Base-by-base conservation (phyloP, 2,888 invertebrate species). In the Rhaphigaster nebulosa region DNA sequence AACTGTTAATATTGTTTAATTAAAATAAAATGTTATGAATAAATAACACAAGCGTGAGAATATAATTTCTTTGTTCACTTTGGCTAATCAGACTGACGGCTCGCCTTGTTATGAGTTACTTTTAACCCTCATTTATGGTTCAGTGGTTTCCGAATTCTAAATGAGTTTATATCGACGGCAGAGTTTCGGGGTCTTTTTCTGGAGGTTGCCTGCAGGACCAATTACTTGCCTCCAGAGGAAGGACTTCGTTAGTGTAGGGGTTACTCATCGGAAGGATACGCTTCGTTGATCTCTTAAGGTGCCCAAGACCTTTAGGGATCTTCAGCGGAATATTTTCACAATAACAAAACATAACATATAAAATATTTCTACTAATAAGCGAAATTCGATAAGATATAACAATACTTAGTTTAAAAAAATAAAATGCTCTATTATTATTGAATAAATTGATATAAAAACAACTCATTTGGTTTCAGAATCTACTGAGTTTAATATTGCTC, bases 281-380 rank as follows among this genome's bases (percentile, higher is more conserved):
- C 70, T 76, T 76, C 70, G 70, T 76, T 76, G 70, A 10, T 38
- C 70, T 76, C 70, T 38, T 65, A 76, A 76, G 70, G 70, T 76
- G 70, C 38, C 38, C 34, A 18, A 6, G 34, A 65, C 38, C 38
- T 76, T 60, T 60, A 60, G 60, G 60, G 65, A 4, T 15, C 18
- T 29, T 15, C 12, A 15, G 13, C 10, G n/a, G 60, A 65, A 18
- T 65, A 65, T 65, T 65, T 65, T 18, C 65, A 29, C 29, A 18
- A 29, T 29, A 29, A 65, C 10, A 65, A 65, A 3, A 60, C n/a
- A 60, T 54, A 60, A n/a, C 29, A 29, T 29, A 65, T 13, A 29
- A 65, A 65, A 65, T 65, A 65, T 13, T 29, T 29, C 5, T 29
- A 2, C 60, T 60, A 60, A 54, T 45, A 45, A 45, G 45, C 45